phyloP scores from a whole-genome alignment of 2,888 invertebrate genomes.

The Sesia apiformis region DNA sequence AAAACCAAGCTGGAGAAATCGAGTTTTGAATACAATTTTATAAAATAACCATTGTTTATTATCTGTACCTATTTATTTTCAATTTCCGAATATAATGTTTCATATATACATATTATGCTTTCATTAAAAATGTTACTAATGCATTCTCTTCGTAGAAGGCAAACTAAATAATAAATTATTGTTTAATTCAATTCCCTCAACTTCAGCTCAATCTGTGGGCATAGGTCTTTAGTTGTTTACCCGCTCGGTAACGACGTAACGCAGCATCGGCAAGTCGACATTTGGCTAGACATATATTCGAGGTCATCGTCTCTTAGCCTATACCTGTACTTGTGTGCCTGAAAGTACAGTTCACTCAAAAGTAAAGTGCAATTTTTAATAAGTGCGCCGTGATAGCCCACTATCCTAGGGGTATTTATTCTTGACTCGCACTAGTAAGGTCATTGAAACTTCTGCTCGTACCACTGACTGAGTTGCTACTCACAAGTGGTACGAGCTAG shows the following conservation, averaged over 20 bases:
- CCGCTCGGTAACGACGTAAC: not conserved
- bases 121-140: too few species aligned
- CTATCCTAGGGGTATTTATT: too few species aligned
- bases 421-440: not conserved
- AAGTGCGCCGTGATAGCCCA: too few species aligned
- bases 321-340: not conserved
- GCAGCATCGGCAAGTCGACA: slow-evolving; percentile 24
- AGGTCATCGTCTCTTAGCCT: slow-evolving; percentile 50
- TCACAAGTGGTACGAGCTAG: too few species aligned
- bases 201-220: too few species aligned
- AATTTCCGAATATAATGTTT: not conserved
- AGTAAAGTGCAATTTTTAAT: too few species aligned
- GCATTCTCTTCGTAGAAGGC: too few species aligned
- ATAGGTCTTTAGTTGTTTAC: not conserved
- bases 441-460: not conserved
- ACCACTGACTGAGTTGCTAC: too few species aligned
- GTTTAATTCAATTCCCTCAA: too few species aligned
- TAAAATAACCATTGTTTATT: not conserved
- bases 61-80: not conserved
- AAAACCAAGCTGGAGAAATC: too few species aligned
- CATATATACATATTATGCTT: not conserved
- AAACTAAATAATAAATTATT: too few species aligned
- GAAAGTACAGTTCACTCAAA: not conserved
- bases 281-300: slow-evolving; percentile 64
- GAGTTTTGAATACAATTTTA: too few species aligned